These are phyloP conservation scores for Gymnopithys bicolor DNA, from an alignment of 2,797 vertebrate species.

Conservation along the genomic window DNA sequence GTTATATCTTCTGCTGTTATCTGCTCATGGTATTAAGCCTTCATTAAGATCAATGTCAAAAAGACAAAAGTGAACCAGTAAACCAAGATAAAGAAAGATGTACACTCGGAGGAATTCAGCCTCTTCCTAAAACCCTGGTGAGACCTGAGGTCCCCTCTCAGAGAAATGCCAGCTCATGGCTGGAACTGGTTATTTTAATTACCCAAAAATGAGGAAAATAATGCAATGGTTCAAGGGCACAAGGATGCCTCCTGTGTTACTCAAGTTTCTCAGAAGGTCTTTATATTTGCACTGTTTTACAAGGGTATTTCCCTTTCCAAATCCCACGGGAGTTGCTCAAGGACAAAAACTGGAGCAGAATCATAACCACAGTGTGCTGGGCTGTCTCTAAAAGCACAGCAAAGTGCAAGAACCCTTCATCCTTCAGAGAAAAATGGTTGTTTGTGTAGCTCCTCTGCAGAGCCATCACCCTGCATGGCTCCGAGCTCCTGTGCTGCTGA, in stretches of 20 bases:
- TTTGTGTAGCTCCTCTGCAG: not conserved
- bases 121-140: not conserved
- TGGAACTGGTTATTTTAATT: not conserved
- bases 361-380: accelerated
- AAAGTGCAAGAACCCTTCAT: not conserved
- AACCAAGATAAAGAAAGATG: not conserved
- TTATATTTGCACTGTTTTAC: not conserved
- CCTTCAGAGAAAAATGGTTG: not conserved
- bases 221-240: not conserved
- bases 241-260: not conserved
- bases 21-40: not conserved
- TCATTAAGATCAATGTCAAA: not conserved
- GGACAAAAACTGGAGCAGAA: not conserved
- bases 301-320: not conserved
- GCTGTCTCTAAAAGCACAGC: not conserved
- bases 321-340: not conserved
- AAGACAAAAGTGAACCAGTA: not conserved
- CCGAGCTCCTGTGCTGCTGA: not conserved
- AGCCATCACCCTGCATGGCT: not conserved
- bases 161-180: not conserved
- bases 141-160: not conserved
- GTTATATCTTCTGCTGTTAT: not conserved
- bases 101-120: not conserved
- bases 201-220: not conserved
- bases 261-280: constrained; percentile 23